These are phyloP conservation scores for Autographa gamma DNA, from an alignment of 2,888 invertebrate species.

Conservation along the genomic window DNA sequence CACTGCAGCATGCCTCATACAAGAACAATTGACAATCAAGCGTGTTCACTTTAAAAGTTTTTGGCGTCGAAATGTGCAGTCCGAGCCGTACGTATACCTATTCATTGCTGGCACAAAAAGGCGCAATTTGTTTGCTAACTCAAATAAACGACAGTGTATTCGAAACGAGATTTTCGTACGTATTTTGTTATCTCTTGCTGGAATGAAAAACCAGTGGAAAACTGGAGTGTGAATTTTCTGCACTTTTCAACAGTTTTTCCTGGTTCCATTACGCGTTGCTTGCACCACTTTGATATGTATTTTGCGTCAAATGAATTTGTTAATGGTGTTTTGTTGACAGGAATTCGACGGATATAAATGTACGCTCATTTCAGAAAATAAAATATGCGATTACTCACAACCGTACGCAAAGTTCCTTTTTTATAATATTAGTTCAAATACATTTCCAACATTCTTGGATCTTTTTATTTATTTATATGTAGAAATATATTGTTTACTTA, in stretches of 20 bases:
- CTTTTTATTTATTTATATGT: too few species aligned
- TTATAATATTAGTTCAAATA: too few species aligned
- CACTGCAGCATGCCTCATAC: constrained; percentile 11
- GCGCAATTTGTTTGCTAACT: constrained; percentile 57
- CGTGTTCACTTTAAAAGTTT: constrained; percentile 41
- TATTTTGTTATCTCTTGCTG: constrained; percentile 48
- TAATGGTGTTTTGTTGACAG: not conserved
- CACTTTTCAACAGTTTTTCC: constrained; percentile 25
- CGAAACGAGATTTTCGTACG: constrained; percentile 52
- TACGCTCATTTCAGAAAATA: too few species aligned
- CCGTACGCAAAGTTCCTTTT: too few species aligned
- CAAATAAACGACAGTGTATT: constrained; percentile 55
- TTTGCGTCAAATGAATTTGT: constrained; percentile 1
- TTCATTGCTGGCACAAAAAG: constrained; percentile 54
- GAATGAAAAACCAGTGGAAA: constrained; percentile 38
- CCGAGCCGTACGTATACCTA: constrained; percentile 20
- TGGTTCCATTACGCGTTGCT: constrained; percentile 14
- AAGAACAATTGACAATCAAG: constrained; percentile 63
- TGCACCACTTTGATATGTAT: not conserved
- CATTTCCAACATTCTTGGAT: too few species aligned
- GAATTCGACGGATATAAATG: too few species aligned
- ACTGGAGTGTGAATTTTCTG: constrained; percentile 35
- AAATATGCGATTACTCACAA: too few species aligned
- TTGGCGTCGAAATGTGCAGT: constrained; percentile 40
- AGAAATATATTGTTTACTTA: too few species aligned